Percentiles rank a stretch among this genome's conserved stretches.
phyloP scores from a whole-genome alignment of 2,113 vertebrate species.

The Pleuronectes platessa region DNA sequence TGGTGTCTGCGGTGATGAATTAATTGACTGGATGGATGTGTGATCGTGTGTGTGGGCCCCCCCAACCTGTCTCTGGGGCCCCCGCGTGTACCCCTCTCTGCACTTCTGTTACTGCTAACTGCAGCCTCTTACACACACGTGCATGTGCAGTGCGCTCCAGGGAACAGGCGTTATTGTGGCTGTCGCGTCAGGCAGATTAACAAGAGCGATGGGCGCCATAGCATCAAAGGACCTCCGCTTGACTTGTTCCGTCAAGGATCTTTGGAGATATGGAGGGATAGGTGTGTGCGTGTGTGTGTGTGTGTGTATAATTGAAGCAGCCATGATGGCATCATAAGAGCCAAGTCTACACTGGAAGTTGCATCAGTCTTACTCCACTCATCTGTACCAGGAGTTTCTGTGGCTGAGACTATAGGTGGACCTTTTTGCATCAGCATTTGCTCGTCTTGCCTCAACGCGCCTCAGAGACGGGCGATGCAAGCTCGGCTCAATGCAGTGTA shows the following conservation, averaged over 20 bases:
- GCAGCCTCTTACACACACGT: conserved; percentile 18
- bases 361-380: conserved; percentile 61
- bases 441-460: conserved; percentile 60
- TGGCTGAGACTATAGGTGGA: conserved; percentile 17
- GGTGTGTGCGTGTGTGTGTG: neutral
- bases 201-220: conserved; percentile 61
- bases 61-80: conserved; percentile 53
- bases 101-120: conserved; percentile 16
- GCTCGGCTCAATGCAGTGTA: conserved; percentile 15
- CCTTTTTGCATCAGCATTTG: conserved; percentile 70
- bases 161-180: conserved; percentile 56
- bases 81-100: conserved; percentile 46
- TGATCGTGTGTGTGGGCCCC: conserved; percentile 35
- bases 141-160: conserved; percentile 12
- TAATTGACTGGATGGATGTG: conserved; percentile 48
- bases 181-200: conserved; percentile 67
- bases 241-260: conserved; percentile 60
- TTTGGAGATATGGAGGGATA: conserved; percentile 39
- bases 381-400: conserved; percentile 27
- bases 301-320: neutral
- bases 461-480: conserved; percentile 39
- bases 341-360: conserved; percentile 36
- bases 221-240: conserved; percentile 63
- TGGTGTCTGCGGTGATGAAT: conserved; percentile 55
- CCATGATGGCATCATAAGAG: conserved; percentile 12